Base-by-base conservation (phyloP, 2,797 vertebrate species). In the Leptatherina wallacei region DNA sequence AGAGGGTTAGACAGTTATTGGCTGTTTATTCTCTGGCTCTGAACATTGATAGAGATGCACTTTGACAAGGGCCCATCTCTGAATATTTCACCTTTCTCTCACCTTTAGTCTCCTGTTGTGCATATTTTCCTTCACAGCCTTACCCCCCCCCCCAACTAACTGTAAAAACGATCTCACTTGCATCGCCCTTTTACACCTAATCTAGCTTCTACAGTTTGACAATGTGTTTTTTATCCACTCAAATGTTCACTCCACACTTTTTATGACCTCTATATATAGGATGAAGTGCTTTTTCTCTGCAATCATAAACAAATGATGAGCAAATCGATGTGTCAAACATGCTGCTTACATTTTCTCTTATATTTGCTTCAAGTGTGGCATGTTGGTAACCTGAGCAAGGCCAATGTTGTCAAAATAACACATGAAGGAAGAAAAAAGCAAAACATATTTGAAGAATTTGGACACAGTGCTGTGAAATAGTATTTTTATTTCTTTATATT, bases 1-100 rank as follows among this genome's bases (percentile, higher is more conserved):
- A 29, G 27, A 47, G 60, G 60, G 27, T 44, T 16, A 30, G 40
- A 47, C 16, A 62, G 27, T 44, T 29, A 44, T 62, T 62, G 38
- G 38, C n/a, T 62, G 24, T 44, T 62, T 62, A 44, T 62, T 30
- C 27, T 20, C 24, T 11, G 12, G 8, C 16, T 47, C 27, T 20
- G 10, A 18, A 18, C 40, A 11, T 27, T 18, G 22, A 42, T 18
- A 29, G 22, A 60, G 22, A 38, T 60, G 36, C 16, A 38, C 38
- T 61, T 24, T 61, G 36, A 61, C 36, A 27, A 18, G 24, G 18
- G 13, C 35, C 38, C 24, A 27, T 42, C 49, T 22, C 22, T 4
- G n/a, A 22, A n/a, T 16, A 61, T 36, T 42, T 36, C 36, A 24
- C 36, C 35, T 61, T 18, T 27, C n/a, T 61, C n/a, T 22, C 7